Evolutionary conservation across 1,140 invertebrate genomes (phyloP).

Genomic region (Theocolax elegans): DNA sequence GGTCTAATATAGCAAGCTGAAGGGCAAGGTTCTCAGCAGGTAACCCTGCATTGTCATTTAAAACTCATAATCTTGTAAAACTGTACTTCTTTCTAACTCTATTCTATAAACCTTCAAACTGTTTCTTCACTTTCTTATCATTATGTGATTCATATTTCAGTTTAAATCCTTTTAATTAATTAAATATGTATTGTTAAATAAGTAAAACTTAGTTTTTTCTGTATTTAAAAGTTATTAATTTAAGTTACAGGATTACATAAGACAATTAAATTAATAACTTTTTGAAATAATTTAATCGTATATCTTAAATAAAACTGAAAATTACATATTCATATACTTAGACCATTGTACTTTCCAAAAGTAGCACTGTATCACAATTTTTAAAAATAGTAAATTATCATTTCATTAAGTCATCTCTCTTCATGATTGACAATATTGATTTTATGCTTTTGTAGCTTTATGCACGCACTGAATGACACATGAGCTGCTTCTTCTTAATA

Average conservation of each 20-base stretch:
- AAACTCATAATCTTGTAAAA: constrained; percentile 41
- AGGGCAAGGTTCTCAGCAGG: constrained; percentile 82
- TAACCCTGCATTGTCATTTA: constrained; percentile 69
- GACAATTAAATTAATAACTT: neutral
- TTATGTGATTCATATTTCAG: neutral
- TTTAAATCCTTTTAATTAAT: too few relatives aligned
- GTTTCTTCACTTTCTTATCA: neutral
- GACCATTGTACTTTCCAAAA: neutral
- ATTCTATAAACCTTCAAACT: constrained; percentile 11
- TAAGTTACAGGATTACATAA: neutral
- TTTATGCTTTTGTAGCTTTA: constrained; percentile 34
- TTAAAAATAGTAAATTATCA: neutral
- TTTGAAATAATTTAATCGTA: too few relatives aligned
- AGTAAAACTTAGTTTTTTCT: too few relatives aligned
- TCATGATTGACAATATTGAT: neutral
- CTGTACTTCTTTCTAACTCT: constrained; percentile 30
- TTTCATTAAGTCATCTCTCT: constrained; percentile 11
- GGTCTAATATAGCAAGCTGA: constrained; percentile 81
- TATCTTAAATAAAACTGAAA: too few relatives aligned
- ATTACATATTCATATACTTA: neutral
- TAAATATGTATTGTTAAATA: too few relatives aligned
- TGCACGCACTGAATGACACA: constrained; percentile 26
- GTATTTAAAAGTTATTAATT: neutral
- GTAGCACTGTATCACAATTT: constrained; percentile 13
- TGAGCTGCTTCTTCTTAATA: too few relatives aligned